Conservation (phyloP, 2,888 invertebrate species). For the Pomacea canaliculata region DNA sequence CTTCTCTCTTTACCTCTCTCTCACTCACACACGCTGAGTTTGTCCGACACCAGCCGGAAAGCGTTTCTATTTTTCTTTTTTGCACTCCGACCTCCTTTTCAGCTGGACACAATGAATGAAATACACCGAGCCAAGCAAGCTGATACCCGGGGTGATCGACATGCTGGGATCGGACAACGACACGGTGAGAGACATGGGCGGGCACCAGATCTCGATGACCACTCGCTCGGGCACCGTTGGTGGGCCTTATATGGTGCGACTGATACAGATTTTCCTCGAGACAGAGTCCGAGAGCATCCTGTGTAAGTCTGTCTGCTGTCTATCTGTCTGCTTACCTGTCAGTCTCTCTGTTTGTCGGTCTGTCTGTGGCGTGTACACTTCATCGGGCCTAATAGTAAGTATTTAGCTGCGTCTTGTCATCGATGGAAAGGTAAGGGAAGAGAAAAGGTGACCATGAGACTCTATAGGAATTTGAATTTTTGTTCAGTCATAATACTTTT, state of each 20-base stretch:
- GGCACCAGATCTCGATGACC: constrained; percentile 19
- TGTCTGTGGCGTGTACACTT: background rate
- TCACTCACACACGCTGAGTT: too few species aligned
- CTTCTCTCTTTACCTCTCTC: too few species aligned
- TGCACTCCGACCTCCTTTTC: background rate
- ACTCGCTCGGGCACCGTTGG: constrained; percentile 7
- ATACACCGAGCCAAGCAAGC: constrained; percentile 19
- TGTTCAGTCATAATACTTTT: too few species aligned
- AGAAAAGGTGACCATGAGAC: too few species aligned
- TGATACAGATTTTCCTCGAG: constrained; percentile 34
- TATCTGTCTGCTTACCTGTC: too few species aligned
- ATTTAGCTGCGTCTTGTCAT: background rate
- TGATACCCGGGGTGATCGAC: constrained; percentile 27
- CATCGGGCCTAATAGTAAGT: background rate
- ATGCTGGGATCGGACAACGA: constrained; percentile 30
- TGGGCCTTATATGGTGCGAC: constrained; percentile 31
- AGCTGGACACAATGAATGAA: constrained; percentile 34
- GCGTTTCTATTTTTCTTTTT: too few species aligned
- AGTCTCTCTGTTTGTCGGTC: background rate
- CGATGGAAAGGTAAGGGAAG: too few species aligned
- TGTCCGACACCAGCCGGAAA: too few species aligned
- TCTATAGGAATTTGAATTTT: too few species aligned
- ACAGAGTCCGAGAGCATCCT: constrained; percentile 25
- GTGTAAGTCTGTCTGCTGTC: constrained; percentile 18
- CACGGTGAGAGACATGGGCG: constrained; percentile 2